These are phyloP conservation scores for Trachelus stipa DNA, from an alignment of 2,888 invertebrate species.

Conservation along the genomic window DNA sequence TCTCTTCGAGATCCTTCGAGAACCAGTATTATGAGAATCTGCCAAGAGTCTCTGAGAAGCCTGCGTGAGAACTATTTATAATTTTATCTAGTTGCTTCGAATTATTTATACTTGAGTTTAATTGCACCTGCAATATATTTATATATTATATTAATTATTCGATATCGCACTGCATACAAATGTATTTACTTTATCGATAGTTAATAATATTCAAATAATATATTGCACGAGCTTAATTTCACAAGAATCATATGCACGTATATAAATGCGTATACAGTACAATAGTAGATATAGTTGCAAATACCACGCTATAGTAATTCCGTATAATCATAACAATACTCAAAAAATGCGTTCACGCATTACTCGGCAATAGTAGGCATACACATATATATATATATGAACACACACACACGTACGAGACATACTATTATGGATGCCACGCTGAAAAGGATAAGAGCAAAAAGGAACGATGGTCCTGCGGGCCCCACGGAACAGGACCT, in stretches of 20 bases:
- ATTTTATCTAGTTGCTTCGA: background rate
- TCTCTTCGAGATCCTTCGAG: background rate
- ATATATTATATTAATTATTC: background rate
- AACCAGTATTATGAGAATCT: background rate
- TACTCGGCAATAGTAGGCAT: background rate
- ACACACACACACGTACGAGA: background rate
- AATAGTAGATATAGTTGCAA: background rate
- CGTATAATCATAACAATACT: background rate
- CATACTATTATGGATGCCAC: background rate
- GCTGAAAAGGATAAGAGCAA: background rate
- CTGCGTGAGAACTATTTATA: background rate
- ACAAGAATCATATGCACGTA: background rate
- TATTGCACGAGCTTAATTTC: background rate
- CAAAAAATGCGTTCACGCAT: background rate
- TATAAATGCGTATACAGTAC: background rate
- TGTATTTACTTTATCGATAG: background rate
- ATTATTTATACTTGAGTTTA: background rate
- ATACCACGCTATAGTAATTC: background rate
- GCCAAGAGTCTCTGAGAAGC: background rate
- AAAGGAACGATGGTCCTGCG: background rate
- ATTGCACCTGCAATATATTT: background rate
- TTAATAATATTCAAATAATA: background rate
- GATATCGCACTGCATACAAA: background rate
- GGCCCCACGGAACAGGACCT: constrained; percentile 43
- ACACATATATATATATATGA: background rate